Base-by-base conservation (phyloP, 1,140 invertebrate genomes). In the Aphis craccivora region DNA sequence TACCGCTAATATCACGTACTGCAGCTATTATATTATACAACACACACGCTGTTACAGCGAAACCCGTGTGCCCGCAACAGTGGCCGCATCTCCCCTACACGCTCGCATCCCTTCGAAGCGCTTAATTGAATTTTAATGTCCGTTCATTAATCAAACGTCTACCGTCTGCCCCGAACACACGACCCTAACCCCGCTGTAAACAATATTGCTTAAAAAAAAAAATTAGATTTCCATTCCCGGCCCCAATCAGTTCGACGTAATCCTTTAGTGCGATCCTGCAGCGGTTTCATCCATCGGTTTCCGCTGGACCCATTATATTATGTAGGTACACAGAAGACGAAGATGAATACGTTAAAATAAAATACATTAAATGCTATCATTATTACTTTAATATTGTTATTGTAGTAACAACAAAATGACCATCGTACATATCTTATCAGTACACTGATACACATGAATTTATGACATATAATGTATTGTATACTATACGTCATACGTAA, bases 91-190 rank as follows among this genome's bases (percentile, higher is more conserved):
- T 51, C 48, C 87, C 87, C 87, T 20, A 20, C 30, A n/a, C 23
- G 1, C 5, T 14, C 60, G 25, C 45, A 1, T 86, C 87, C 87
- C 87, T 53, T 20, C 87, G 88, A 60, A 92, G 45, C 76, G 76
- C 94, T 55, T 94, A 94, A 93, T 94, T 94, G 93, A 94, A 94
- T 94, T 93, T 93, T 94, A 94, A 94, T 94, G 94, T 93, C 51
- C 48, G 76, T 87, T 53, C 90, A 84, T 94, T 94, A 92, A 84
- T 92, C 90, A 94, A 93, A 93, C 81, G 81, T 84, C 81, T 92
- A 6, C 37, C 90, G 35, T 23, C 67, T 35, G 30, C 45, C n/a
- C 76, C 48, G 25, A 37, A 30, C 91, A 84, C 67, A 45, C 90
- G 37, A 25, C 90, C 90, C 90, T 83, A 87, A 48, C 87, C 35